Conservation (phyloP, 2,113 vertebrate species). For the Callaeas wilsoni region DNA sequence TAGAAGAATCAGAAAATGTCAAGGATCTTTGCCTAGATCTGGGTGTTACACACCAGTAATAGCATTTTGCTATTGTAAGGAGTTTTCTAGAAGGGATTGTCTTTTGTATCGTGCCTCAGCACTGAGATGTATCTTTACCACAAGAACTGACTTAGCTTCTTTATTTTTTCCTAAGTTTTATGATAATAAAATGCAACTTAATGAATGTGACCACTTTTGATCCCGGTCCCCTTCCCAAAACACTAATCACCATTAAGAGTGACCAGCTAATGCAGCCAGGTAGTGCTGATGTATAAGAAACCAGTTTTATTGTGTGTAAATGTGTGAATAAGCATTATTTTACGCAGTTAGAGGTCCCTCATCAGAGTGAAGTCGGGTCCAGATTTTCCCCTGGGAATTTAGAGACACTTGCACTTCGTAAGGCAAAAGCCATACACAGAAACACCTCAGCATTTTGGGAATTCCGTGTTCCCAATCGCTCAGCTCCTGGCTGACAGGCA, state of each 20-base stretch:
- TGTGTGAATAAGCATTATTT: background rate
- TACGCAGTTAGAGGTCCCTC: background rate
- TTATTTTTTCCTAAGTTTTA: background rate
- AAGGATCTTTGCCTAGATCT: conserved; percentile 43
- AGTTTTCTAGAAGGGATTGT: background rate
- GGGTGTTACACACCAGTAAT: conserved; percentile 53
- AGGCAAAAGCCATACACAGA: background rate
- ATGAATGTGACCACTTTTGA: background rate
- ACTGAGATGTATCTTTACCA: background rate
- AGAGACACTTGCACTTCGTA: background rate
- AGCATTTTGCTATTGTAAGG: conserved; percentile 58
- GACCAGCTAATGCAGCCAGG: background rate
- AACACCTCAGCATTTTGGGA: background rate
- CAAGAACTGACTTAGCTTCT: conserved; percentile 9
- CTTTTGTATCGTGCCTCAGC: conserved; percentile 7
- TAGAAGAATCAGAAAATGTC: conserved; percentile 52
- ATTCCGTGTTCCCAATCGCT: background rate
- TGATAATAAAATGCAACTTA: conserved; percentile 28
- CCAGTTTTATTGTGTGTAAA: background rate
- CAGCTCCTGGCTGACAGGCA: background rate
- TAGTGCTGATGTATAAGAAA: background rate
- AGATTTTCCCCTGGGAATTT: background rate
- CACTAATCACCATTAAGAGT: background rate
- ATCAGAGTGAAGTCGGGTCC: background rate
- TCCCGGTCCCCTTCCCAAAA: background rate